These are phyloP conservation scores for Antheraea yamamai DNA, from an alignment of 2,888 invertebrate genomes.

Conservation along the genomic window DNA sequence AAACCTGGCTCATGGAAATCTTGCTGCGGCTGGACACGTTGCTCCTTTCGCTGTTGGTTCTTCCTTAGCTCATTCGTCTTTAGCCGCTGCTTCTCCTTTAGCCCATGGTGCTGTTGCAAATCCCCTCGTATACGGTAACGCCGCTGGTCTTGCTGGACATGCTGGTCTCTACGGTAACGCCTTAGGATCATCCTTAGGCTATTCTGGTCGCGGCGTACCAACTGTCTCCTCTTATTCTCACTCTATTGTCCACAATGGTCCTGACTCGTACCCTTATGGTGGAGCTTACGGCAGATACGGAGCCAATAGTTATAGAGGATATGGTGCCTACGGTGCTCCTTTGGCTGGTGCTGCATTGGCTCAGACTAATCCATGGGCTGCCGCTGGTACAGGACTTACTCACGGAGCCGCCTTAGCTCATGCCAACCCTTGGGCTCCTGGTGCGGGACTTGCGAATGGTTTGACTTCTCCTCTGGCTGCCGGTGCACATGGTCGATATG, in stretches of 20 bases:
- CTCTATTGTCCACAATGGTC: constrained; percentile 31
- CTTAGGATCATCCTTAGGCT: constrained; percentile 19
- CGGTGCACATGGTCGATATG: constrained; percentile 3
- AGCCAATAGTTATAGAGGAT: constrained; percentile 13
- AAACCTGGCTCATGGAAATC: constrained; percentile 22
- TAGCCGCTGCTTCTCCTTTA: constrained; percentile 10
- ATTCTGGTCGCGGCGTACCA: constrained; percentile 34
- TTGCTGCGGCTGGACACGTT: constrained; percentile 21
- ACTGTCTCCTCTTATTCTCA: constrained; percentile 40
- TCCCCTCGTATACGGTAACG: constrained; percentile 7
- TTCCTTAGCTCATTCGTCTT: constrained; percentile 3
- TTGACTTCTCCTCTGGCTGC: constrained; percentile 8
- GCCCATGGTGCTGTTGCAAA: background rate
- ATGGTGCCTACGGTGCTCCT: constrained; percentile 22
- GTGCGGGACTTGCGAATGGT: constrained; percentile 7
- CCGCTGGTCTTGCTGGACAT: constrained; percentile 5
- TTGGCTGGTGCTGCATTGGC: constrained; percentile 11
- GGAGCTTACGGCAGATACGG: constrained; percentile 37
- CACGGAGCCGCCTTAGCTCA: background rate
- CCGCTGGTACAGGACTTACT: background rate
- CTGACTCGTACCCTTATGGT: constrained; percentile 29
- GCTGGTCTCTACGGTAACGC: constrained; percentile 21
- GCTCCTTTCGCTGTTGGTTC: constrained; percentile 12
- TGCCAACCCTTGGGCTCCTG: constrained; percentile 10
- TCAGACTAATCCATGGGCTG: background rate